A percentile compares a stretch with the other conserved stretches of the same genome.
Conservation (phyloP, 2,797 vertebrate genomes). For the Premnoplex brunnescens region DNA sequence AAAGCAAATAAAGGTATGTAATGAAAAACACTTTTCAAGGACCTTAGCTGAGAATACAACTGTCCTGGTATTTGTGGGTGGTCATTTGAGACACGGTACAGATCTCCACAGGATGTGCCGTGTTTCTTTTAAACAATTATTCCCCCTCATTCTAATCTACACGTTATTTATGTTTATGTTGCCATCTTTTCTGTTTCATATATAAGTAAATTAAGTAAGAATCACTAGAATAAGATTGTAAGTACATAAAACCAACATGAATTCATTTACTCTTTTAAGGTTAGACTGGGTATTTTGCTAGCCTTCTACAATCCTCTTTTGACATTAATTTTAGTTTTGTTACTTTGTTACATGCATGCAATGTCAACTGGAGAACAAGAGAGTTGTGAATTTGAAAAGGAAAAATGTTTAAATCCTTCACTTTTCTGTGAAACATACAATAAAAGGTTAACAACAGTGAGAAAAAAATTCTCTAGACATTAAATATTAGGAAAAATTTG, state of each 20-base stretch:
- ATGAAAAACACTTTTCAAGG: neutral
- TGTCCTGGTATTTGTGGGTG: neutral
- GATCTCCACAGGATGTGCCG: neutral
- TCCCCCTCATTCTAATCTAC: neutral
- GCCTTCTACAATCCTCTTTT: neutral
- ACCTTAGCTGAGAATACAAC: neutral
- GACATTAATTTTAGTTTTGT: neutral
- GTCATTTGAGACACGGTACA: neutral
- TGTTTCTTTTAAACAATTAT: neutral
- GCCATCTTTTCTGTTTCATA: neutral
- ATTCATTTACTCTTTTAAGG: neutral
- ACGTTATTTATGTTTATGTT: neutral
- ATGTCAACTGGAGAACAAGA: neutral
- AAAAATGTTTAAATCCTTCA: neutral
- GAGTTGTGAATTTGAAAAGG: neutral
- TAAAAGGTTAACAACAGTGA: neutral
- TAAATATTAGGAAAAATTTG: neutral
- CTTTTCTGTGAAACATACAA: neutral
- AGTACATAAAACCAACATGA: neutral
- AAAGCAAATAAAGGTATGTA: fast-evolving
- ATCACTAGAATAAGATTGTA: neutral
- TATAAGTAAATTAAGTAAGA: neutral
- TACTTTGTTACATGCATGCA: neutral
- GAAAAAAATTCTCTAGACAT: neutral
- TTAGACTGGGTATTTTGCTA: neutral